Base-by-base conservation (phyloP, 2,888 invertebrate species). In the Cheilosia urbana region DNA sequence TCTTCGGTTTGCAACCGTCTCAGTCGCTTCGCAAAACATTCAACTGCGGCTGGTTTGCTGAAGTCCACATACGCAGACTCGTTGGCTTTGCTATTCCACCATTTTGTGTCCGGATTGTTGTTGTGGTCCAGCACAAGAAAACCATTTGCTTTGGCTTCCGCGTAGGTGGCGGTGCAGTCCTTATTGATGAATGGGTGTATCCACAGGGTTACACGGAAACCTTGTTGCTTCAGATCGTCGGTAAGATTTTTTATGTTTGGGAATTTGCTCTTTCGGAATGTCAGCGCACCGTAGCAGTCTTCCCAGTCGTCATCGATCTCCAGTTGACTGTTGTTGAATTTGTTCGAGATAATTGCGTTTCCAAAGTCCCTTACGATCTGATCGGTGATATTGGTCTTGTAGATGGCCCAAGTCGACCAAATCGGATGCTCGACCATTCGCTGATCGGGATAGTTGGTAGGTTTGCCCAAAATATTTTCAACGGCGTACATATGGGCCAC, bases 301-400 rank as follows among this genome's bases (percentile, higher is more conserved):
- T 98, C 97, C 97, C 97, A 98, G 27, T 95, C 94, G 89, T 98
- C 98, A 88, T 98, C 97, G 77, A 98, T 96, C 92, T 97, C 97
- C 53, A 97, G 92, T 90, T 97, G 96, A 49, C 96, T 95, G 88
- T 95, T 95, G 0, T 94, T 93, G 90, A 96, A 96, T 0, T 94
- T 95, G 88, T 95, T 92, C 2, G 93, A 91, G 0, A 93, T 90
- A 66, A 97, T 96, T 88, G 95, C 94, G 65, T 95, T 92, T 0
- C 95, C 96, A 89, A 95, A 97, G 0, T 93, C 90, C 87, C 94
- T 92, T 0, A 97, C 93, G 11, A 93, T 92, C 0, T 90, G 88
- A 83, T 96, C 95, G 85, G 94, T 94, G 1, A 98, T 95, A 85
- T 94, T 93, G 1, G 94, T 93, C 88, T 95, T 94, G 76, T 91